These are phyloP conservation scores for Campoplex nolae DNA, from an alignment of 2,888 invertebrate species.

Conservation along the genomic window DNA sequence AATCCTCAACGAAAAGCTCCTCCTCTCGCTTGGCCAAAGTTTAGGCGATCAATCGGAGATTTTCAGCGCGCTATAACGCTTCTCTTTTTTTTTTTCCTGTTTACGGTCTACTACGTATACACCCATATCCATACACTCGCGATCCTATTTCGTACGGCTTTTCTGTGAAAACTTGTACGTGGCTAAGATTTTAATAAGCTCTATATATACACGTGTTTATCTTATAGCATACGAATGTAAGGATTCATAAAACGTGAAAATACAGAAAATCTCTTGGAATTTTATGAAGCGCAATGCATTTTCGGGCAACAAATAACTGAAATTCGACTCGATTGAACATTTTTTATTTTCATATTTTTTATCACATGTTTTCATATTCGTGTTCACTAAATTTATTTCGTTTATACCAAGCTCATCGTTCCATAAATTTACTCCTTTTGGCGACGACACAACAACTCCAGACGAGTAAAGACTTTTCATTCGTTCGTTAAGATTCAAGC, in stretches of 20 bases:
- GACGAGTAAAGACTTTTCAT: too few species aligned
- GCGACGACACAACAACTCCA: too few species aligned
- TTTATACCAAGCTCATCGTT: too few species aligned
- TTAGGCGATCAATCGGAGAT: slow-evolving; percentile 64
- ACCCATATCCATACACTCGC: slow-evolving; percentile 3
- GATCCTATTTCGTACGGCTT: slow-evolving; percentile 6
- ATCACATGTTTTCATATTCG: neutral
- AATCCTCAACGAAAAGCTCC: slow-evolving; percentile 49
- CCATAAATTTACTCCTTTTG: too few species aligned
- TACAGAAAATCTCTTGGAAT: neutral
- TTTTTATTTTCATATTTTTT: neutral
- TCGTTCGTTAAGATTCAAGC: too few species aligned
- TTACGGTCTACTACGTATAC: neutral
- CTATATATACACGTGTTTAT: slow-evolving; percentile 29
- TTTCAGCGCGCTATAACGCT: neutral
- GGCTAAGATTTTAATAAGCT: slow-evolving; percentile 57
- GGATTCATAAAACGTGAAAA: slow-evolving; percentile 5
- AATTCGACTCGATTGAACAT: neutral
- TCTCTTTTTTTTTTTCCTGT: slow-evolving; percentile 3
- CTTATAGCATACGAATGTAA: slow-evolving; percentile 16
- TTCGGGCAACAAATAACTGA: neutral
- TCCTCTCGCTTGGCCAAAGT: slow-evolving; percentile 46
- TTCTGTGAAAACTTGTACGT: slow-evolving; percentile 25
- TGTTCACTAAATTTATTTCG: neutral
- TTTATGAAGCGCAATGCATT: neutral